phyloP scores from a whole-genome alignment of 2,797 vertebrate genomes.

The Spea hammondii region DNA sequence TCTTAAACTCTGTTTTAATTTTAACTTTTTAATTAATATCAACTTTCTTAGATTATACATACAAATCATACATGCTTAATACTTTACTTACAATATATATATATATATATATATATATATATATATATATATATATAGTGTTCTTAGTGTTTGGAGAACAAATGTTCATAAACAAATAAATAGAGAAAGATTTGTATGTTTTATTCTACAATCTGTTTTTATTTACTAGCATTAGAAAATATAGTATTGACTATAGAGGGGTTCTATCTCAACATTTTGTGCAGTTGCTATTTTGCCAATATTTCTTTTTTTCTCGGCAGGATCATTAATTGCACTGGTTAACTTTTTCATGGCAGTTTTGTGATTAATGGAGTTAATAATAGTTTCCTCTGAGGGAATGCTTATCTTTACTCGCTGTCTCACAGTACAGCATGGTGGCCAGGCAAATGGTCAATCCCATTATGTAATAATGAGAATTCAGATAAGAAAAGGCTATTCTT shows the following conservation, averaged over 20 bases:
- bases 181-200: too few relatives aligned
- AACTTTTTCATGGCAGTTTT: constrained; percentile 18
- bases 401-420: constrained; percentile 5
- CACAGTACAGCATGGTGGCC: not conserved
- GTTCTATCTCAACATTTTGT: not conserved
- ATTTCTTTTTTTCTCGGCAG: not conserved
- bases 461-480: constrained; percentile 24
- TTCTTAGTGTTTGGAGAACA: too few relatives aligned
- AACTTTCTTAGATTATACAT: too few relatives aligned
- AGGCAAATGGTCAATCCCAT: not conserved
- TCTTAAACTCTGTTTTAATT: too few relatives aligned
- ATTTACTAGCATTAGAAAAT: not conserved
- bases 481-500: not conserved
- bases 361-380: constrained; percentile 34
- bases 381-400: constrained; percentile 12
- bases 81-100: too few relatives aligned
- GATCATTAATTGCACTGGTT: not conserved
- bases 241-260: not conserved
- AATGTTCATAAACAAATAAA: too few relatives aligned
- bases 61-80: too few relatives aligned
- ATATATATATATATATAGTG: too few relatives aligned
- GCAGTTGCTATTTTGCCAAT: too few relatives aligned
- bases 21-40: too few relatives aligned
- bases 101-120: too few relatives aligned
- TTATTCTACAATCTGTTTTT: too few relatives aligned